phyloP scores from a whole-genome alignment of 1,140 invertebrate species.

The Papilio xuthus region DNA sequence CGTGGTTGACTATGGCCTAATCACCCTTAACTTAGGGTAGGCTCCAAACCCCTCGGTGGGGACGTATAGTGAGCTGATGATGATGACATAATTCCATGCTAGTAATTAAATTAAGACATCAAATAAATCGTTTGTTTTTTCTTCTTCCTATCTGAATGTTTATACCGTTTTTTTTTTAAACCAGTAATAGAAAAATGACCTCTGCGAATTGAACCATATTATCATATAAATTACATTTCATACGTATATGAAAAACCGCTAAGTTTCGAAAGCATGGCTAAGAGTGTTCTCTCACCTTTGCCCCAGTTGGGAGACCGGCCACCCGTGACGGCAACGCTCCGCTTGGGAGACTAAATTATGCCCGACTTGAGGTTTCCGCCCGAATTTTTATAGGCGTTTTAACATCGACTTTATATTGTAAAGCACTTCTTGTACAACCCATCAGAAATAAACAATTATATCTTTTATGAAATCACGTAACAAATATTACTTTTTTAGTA shows the following conservation, averaged over 20 bases:
- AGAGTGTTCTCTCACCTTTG: slow-evolving; percentile 72
- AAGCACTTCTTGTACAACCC: not conserved
- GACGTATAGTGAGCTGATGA: no score
- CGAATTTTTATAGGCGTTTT: slow-evolving; percentile 45
- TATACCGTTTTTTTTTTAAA: not conserved
- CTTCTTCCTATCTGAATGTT: no score
- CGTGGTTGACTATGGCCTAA: no score
- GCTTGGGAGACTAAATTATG: slow-evolving; percentile 52
- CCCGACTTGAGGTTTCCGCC: slow-evolving; percentile 54
- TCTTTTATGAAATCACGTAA: no score
- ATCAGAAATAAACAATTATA: not conserved
- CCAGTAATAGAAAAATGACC: not conserved
- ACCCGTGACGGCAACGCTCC: slow-evolving; percentile 61
- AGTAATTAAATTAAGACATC: no score
- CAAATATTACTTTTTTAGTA: no score
- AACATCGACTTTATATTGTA: slow-evolving; percentile 13
- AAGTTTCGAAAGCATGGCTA: slow-evolving; percentile 23
- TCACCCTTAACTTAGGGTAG: no score
- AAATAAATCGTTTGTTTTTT: no score
- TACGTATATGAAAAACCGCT: slow-evolving; percentile 17
- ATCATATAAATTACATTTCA: slow-evolving; percentile 24
- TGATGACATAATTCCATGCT: no score
- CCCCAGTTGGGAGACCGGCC: slow-evolving; percentile 61
- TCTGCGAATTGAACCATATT: slow-evolving; percentile 19
- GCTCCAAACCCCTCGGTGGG: no score